These are phyloP conservation scores for Caenorhabditis sinica DNA, from an alignment of 2,888 invertebrate species.

Conservation along the genomic window DNA sequence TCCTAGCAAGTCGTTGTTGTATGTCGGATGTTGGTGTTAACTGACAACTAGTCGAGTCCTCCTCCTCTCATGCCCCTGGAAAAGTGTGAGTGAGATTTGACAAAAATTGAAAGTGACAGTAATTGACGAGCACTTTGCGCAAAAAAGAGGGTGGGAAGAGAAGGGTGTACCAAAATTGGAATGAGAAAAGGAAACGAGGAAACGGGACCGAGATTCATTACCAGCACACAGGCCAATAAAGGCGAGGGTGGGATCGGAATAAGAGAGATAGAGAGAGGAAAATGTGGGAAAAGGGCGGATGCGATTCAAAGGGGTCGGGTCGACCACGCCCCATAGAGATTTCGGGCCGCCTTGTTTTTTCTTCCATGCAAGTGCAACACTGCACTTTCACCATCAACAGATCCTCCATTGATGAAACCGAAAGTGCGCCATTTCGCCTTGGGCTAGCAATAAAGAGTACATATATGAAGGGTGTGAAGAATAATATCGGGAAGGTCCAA, in stretches of 20 bases:
- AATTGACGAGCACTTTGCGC: slow-evolving; percentile 57
- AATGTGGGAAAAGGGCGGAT: slow-evolving; percentile 29
- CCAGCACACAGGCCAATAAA: slow-evolving; percentile 48
- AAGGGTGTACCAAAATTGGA: slow-evolving; percentile 54
- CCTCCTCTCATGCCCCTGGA: slow-evolving; percentile 59
- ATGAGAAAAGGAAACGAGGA: slow-evolving; percentile 60
- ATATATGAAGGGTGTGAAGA: slow-evolving; percentile 46
- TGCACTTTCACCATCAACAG: slow-evolving; percentile 3
- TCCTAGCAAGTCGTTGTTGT: slow-evolving; percentile 19
- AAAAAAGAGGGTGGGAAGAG: background rate
- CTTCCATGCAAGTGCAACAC: slow-evolving; percentile 19
- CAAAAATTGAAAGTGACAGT: slow-evolving; percentile 52
- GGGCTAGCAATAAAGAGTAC: slow-evolving; percentile 56
- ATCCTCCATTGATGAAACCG: slow-evolving; percentile 3
- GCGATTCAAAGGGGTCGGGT: slow-evolving; percentile 25
- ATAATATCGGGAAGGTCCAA: slow-evolving; percentile 43
- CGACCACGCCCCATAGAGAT: slow-evolving; percentile 45
- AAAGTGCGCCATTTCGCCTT: slow-evolving; percentile 44
- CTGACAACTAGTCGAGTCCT: slow-evolving; percentile 52
- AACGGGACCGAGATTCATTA: slow-evolving; percentile 60
- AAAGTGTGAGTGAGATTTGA: slow-evolving; percentile 44
- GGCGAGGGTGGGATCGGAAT: slow-evolving; percentile 23
- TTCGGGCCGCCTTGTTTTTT: slow-evolving; percentile 17
- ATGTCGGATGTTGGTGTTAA: slow-evolving; percentile 18
- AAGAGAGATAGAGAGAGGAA: slow-evolving; percentile 18